A percentile compares a stretch with the other conserved stretches of the same genome.
phyloP scores from a whole-genome alignment of 2,113 vertebrate species.

The Barnardius zonarius region DNA sequence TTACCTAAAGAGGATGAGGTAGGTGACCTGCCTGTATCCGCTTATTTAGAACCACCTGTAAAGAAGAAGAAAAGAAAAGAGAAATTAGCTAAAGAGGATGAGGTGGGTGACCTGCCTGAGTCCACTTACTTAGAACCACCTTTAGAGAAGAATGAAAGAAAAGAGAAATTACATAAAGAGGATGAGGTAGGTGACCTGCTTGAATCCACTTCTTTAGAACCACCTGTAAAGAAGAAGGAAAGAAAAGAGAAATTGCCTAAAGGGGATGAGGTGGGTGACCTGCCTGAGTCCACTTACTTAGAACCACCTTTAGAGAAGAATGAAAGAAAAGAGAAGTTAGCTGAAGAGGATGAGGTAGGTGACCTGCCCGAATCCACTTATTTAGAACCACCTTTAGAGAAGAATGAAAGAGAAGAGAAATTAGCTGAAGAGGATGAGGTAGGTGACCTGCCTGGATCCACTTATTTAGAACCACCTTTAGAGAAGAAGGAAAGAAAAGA shows the following conservation, averaged over 20 bases:
- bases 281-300: neutral
- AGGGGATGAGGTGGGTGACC: fast-evolving
- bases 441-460: neutral
- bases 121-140: no score
- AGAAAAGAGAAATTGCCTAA: neutral
- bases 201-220: neutral
- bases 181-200: neutral
- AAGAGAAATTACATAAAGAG: neutral
- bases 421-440: fast-evolving
- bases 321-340: no score
- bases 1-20: neutral
- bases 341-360: neutral
- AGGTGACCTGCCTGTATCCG: neutral
- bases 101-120: no score
- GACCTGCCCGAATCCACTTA: neutral
- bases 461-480: neutral
- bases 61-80: neutral
- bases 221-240: neutral
- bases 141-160: no score
- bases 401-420: neutral
- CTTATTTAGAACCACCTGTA: neutral
- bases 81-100: no score
- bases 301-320: no score
- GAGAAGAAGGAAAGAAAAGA: neutral
- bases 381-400: no score